Conservation (phyloP, 2,888 invertebrate species). For the Hyppa rectilinea region DNA sequence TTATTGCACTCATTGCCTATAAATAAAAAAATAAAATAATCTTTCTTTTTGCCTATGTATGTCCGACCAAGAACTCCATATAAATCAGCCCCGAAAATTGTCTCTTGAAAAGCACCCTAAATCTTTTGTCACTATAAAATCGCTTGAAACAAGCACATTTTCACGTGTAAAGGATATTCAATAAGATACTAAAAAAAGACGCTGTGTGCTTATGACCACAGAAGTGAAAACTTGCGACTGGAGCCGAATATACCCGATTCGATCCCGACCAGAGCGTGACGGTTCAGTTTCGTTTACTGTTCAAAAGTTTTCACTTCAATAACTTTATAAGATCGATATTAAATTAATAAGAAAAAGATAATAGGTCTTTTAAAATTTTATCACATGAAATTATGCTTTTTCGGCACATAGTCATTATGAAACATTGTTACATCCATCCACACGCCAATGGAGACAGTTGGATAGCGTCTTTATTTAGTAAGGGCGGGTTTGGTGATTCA, state of each 20-base stretch:
- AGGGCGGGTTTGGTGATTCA: background rate
- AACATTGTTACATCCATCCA: background rate
- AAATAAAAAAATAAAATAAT: no score
- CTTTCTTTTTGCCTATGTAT: no score
- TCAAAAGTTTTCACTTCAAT: background rate
- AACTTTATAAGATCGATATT: background rate
- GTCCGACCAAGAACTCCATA: background rate
- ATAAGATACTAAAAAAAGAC: no score
- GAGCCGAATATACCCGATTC: background rate
- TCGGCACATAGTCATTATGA: constrained; percentile 9
- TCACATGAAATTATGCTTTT: constrained; percentile 7
- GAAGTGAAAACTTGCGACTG: background rate
- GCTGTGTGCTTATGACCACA: background rate
- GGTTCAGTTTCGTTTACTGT: background rate
- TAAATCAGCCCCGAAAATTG: background rate
- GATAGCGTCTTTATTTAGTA: background rate
- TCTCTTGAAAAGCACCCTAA: background rate
- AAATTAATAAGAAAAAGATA: constrained; percentile 3
- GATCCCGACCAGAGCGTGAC: background rate
- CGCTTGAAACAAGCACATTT: constrained; percentile 16
- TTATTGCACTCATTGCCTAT: no score
- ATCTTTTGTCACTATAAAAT: constrained; percentile 3
- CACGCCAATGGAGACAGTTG: constrained; percentile 10
- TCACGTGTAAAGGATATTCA: background rate
- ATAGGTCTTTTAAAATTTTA: background rate